Base-by-base conservation (phyloP, 2,113 vertebrate genomes). In the Condylura cristata region DNA sequence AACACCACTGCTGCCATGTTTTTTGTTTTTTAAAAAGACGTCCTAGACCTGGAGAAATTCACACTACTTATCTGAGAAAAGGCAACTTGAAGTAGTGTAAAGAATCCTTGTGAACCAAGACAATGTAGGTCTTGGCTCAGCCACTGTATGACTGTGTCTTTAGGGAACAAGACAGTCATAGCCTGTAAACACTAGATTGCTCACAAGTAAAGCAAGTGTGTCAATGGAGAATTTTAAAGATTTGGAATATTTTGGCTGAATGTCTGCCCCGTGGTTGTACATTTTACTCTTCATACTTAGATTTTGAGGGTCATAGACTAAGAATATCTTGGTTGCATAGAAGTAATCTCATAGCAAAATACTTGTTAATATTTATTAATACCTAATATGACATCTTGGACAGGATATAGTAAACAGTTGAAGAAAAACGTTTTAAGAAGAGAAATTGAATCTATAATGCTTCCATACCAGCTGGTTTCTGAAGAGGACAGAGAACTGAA, bases 281-380 rank as follows among this genome's bases (percentile, higher is more conserved):
- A n/a, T 75, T 86, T 94, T 66, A 72, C 86, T 89, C 48, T 89
- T 95, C 7, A 34, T 34, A 41, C 70, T 80, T 94, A 46, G 32
- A n/a, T 68, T 84, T 84, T 90, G 61, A 76, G 24, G 78, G 9
- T 71, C 30, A 46, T 53, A 85, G 68, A 66, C n/a, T 11, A 89
- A 37, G 26, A 58, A 41, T 74, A 75, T 34, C 26, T 87, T 82
- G 63, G 41, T 87, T 89, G 51, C 10, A 10, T 22, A 70, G 30
- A 95, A 79, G 24, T 80, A 83, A 94, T 6, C 24, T n/a, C 24
- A 58, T 51, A 74, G 53, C n/a, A 90, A 91, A 79, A 80, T 94
- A 44, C 56, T 60, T 72, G 58, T 86, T 94, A 71, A 18, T 83
- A n/a, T 82, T 85, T 94, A 60, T 90, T 85, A 81, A 58, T 66